phyloP scores from a whole-genome alignment of 2,888 invertebrate genomes.

The Parthenolecanium corni region DNA sequence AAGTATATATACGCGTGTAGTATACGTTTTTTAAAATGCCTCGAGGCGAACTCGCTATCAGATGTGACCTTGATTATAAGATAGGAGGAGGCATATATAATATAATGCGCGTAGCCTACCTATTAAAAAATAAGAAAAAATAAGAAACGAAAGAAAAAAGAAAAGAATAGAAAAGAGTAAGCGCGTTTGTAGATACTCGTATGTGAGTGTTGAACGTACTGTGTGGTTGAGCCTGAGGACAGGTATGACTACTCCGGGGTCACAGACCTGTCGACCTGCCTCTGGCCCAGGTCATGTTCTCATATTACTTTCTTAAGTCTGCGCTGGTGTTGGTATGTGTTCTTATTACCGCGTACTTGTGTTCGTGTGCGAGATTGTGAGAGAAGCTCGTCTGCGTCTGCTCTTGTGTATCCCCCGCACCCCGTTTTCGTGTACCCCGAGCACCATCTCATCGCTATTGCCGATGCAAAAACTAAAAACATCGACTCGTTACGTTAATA shows the following conservation, averaged over 20 bases:
- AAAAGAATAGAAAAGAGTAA: not conserved
- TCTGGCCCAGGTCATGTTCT: constrained; percentile 29
- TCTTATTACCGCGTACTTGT: not conserved
- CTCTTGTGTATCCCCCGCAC: not conserved
- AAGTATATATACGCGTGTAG: no score
- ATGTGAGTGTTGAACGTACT: constrained; percentile 22
- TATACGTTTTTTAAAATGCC: not conserved
- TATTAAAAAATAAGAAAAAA: constrained; percentile 1
- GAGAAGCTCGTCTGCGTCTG: no score
- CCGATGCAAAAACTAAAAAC: constrained; percentile 15
- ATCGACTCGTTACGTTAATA: constrained; percentile 21
- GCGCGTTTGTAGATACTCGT: constrained; percentile 22
- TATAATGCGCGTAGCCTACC: no score
- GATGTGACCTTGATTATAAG: constrained; percentile 25
- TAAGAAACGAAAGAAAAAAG: no score
- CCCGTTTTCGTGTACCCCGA: not conserved
- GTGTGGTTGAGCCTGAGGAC: constrained; percentile 27
- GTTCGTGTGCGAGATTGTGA: no score
- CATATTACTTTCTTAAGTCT: constrained; percentile 18
- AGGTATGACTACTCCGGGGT: constrained; percentile 28
- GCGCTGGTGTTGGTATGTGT: not conserved
- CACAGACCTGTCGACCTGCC: constrained; percentile 30
- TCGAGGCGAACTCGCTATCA: constrained; percentile 15
- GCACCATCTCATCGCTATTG: constrained; percentile 8
- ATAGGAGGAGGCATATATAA: constrained; percentile 25